Conservation (phyloP, 2,888 invertebrate genomes). For the Orgyia antiqua region DNA sequence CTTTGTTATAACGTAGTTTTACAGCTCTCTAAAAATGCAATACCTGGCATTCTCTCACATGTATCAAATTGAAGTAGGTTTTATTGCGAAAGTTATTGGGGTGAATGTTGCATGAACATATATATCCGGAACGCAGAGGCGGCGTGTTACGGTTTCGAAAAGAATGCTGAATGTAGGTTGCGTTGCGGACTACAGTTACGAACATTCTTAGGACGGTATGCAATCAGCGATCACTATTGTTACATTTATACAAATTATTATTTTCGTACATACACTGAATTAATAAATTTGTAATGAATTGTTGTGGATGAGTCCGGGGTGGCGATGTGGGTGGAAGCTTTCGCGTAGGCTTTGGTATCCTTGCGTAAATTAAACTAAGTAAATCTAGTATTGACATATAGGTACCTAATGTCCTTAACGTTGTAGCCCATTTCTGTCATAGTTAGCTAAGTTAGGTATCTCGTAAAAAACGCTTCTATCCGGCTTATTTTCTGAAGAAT, state of each 20-base stretch:
- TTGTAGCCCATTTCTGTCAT: too few species aligned
- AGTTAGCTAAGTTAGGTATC: too few species aligned
- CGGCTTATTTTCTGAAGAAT: too few species aligned
- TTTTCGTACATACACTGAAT: too few species aligned
- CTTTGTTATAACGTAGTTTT: constrained; percentile 43
- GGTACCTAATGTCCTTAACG: too few species aligned
- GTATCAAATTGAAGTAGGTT: constrained; percentile 53
- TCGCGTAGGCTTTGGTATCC: too few species aligned
- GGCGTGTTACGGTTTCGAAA: constrained; percentile 76
- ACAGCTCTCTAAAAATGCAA: constrained; percentile 70
- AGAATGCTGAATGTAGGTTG: constrained; percentile 78
- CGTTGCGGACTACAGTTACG: constrained; percentile 70
- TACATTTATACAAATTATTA: too few species aligned
- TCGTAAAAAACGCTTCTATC: too few species aligned
- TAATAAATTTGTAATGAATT: constrained; percentile 93
- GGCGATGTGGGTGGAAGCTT: too few species aligned
- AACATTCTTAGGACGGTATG: constrained; percentile 59
- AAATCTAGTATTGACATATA: too few species aligned
- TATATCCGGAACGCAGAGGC: constrained; percentile 73
- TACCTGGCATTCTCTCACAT: constrained; percentile 46
- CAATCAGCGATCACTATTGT: constrained; percentile 59
- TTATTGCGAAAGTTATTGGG: constrained; percentile 56
- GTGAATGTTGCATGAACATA: constrained; percentile 58
- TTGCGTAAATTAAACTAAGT: too few species aligned
- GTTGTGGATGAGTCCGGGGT: constrained; percentile 95